Evolutionary conservation across 2,888 invertebrate species (phyloP).

Genomic region (Lasiommata megera): DNA sequence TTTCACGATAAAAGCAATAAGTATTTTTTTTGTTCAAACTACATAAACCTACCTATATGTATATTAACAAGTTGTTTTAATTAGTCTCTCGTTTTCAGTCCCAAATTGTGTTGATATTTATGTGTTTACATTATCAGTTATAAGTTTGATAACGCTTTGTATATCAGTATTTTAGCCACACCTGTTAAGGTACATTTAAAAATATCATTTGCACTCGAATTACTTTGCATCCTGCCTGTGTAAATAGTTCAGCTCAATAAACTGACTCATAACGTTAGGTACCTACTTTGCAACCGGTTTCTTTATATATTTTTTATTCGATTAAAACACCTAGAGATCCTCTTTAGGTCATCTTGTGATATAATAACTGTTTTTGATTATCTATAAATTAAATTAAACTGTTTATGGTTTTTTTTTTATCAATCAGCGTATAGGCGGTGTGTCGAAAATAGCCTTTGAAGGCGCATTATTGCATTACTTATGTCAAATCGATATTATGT

Average conservation of each 20-base stretch:
- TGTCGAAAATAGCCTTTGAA: too few relatives aligned
- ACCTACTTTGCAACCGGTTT: conserved; percentile 35
- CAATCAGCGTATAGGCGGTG: background rate
- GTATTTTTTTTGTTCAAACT: too few relatives aligned
- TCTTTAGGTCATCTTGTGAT: conserved; percentile 10
- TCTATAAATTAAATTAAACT: conserved; percentile 2
- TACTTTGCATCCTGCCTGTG: conserved; percentile 35
- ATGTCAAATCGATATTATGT: background rate
- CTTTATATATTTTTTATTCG: conserved; percentile 14
- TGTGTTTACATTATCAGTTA: too few relatives aligned
- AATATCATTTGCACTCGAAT: conserved; percentile 41
- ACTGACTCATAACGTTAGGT: conserved; percentile 52
- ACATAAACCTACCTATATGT: too few relatives aligned
- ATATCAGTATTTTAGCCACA: too few relatives aligned
- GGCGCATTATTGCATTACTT: background rate
- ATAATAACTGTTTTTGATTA: conserved; percentile 1
- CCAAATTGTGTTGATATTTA: too few relatives aligned
- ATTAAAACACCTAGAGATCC: conserved; percentile 17
- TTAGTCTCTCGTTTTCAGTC: too few relatives aligned
- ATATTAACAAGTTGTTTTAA: too few relatives aligned
- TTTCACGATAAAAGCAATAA: too few relatives aligned
- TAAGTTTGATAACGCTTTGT: too few relatives aligned
- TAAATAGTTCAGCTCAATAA: conserved; percentile 59
- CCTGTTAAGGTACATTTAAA: conserved; percentile 15
- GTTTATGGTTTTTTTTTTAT: background rate